phyloP scores from a whole-genome alignment of 2,113 vertebrate species.

The Thinocorus orbignyianus region DNA sequence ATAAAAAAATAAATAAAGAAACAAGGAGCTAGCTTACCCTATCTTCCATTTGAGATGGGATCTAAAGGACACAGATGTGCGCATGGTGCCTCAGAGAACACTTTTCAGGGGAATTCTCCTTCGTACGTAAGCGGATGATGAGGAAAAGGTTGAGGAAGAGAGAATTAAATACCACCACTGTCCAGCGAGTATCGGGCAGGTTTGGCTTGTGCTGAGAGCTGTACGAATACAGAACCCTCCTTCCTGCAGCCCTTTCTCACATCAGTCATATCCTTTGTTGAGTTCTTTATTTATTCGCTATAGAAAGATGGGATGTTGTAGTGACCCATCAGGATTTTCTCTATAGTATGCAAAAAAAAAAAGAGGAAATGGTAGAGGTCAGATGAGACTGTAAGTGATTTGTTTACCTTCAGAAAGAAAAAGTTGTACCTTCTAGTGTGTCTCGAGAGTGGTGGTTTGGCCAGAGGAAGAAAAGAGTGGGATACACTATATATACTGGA shows the following conservation, averaged over 20 bases:
- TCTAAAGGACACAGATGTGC: not conserved
- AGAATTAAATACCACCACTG: not conserved
- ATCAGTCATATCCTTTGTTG: not conserved
- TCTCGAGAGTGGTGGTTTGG: not conserved
- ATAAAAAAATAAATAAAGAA: too few relatives aligned
- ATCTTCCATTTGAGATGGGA: fast-evolving
- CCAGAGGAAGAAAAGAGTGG: not conserved
- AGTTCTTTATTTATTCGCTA: not conserved
- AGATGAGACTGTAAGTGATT: not conserved
- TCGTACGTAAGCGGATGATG: not conserved
- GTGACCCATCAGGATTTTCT: not conserved
- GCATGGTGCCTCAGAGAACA: not conserved
- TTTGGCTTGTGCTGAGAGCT: not conserved
- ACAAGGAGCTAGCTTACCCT: not conserved
- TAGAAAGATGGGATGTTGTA: not conserved
- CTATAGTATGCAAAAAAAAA: not conserved
- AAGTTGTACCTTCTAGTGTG: not conserved
- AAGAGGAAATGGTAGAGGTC: not conserved
- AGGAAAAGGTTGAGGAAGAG: not conserved
- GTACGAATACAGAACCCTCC: not conserved
- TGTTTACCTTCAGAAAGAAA: not conserved
- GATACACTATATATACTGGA: fast-evolving
- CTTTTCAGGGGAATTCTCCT: not conserved
- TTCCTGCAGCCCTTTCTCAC: not conserved
- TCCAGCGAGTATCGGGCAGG: not conserved